A percentile compares a stretch with the other conserved stretches of the same genome.
phyloP scores from a whole-genome alignment of 2,888 invertebrate genomes.

The Brenthis ino region DNA sequence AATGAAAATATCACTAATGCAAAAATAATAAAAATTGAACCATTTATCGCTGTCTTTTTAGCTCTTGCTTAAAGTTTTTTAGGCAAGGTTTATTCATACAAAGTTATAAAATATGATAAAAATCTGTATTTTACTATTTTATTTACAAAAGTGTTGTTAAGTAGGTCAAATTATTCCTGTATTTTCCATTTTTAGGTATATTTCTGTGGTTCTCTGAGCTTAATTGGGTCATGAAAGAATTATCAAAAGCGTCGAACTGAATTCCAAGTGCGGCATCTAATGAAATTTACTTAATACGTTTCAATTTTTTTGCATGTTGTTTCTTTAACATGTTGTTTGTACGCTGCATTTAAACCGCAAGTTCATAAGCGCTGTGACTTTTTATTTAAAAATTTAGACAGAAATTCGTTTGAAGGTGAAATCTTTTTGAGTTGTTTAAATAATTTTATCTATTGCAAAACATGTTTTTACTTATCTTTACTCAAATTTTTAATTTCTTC shows the following conservation, averaged over 20 bases:
- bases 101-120: constrained; percentile 4
- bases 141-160: constrained; percentile 11
- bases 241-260: constrained; percentile 21
- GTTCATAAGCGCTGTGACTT: constrained; percentile 4
- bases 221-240: constrained; percentile 24
- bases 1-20: too few relatives aligned
- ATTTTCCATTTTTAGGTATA: constrained; percentile 15
- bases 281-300: constrained; percentile 20
- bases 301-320: constrained; percentile 18
- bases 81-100: not conserved
- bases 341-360: constrained; percentile 6
- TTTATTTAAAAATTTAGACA: not conserved
- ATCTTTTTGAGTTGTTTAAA: not conserved
- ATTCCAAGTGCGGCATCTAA: constrained; percentile 21
- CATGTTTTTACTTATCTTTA: not conserved
- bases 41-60: too few relatives aligned
- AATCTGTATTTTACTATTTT: not conserved
- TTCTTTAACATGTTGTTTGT: constrained; percentile 20
- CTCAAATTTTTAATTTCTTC: too few relatives aligned
- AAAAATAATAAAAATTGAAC: too few relatives aligned
- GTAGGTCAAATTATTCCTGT: constrained; percentile 13
- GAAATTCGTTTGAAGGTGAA: not conserved
- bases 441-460: not conserved
- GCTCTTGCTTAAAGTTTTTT: too few relatives aligned
- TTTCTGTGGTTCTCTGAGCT: constrained; percentile 14